These are phyloP conservation scores for Odocoileus virginianus DNA, from an alignment of 2,113 vertebrate species.

Conservation along the genomic window DNA sequence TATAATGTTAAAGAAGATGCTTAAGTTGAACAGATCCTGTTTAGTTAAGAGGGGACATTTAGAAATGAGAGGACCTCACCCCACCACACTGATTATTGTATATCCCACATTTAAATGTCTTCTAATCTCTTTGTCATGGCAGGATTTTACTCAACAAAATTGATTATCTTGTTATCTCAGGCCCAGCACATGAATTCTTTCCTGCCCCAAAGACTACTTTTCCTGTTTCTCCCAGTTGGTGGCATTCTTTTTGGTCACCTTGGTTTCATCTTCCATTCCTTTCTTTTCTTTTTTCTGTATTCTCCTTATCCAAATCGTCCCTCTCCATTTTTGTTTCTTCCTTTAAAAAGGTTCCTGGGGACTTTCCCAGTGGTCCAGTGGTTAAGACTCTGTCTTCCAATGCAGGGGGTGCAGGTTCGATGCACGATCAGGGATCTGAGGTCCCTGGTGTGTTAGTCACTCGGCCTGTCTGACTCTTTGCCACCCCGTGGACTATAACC, in stretches of 20 bases:
- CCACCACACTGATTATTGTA: neutral
- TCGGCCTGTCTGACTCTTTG: neutral
- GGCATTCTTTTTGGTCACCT: neutral
- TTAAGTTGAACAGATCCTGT: neutral
- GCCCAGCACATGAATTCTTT: neutral
- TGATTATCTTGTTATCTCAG: neutral
- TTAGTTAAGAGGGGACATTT: neutral
- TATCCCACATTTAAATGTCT: neutral
- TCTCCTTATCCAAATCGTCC: neutral
- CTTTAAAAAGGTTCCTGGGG: neutral
- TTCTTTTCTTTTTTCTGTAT: neutral
- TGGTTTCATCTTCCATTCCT: neutral
- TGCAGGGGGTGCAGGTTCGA: neutral
- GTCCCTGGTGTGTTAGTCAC: neutral
- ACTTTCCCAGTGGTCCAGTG: neutral
- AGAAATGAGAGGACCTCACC: neutral
- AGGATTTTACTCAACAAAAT: neutral
- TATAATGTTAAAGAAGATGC: neutral
- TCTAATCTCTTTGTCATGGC: neutral
- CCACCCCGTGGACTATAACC: neutral
- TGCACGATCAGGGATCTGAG: neutral
- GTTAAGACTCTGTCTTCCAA: neutral
- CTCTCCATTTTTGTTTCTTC: neutral
- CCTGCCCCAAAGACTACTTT: neutral
- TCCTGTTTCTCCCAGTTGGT: neutral